phyloP scores from a whole-genome alignment of 2,888 invertebrate genomes.

The Cantharis nigra region DNA sequence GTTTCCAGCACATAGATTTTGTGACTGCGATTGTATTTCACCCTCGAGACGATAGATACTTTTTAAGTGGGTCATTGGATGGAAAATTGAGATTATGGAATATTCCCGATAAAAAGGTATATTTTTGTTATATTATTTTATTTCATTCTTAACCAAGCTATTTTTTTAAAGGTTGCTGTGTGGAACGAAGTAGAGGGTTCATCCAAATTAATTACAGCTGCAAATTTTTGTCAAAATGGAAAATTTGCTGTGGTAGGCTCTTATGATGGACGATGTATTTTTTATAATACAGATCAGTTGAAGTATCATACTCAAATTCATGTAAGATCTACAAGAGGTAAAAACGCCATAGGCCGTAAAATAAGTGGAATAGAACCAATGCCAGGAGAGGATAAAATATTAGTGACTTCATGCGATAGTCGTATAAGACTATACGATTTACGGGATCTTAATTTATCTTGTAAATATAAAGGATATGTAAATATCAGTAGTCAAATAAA shows the following conservation, averaged over 20 bases:
- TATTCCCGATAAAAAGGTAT: slow-evolving; percentile 94
- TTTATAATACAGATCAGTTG: slow-evolving; percentile 96
- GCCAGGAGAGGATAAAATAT: slow-evolving; percentile 93
- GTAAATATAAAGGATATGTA: slow-evolving; percentile 64
- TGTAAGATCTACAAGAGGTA: slow-evolving; percentile 93
- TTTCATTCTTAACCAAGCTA: neutral
- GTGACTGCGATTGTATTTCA: slow-evolving; percentile 99
- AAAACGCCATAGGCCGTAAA: slow-evolving; percentile 92
- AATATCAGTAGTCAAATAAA: slow-evolving; percentile 97
- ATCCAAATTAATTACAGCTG: slow-evolving; percentile 92
- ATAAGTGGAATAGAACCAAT: slow-evolving; percentile 97
- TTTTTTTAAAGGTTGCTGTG: slow-evolving; percentile 72
- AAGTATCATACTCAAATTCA: slow-evolving; percentile 98
- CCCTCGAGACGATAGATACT: slow-evolving; percentile 88
- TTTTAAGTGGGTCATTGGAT: slow-evolving; percentile 95
- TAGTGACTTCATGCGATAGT: slow-evolving; percentile 98
- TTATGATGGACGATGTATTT: slow-evolving; percentile 97
- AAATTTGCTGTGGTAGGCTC: slow-evolving; percentile 98
- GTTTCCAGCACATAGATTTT: slow-evolving; percentile 99
- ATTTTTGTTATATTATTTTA: neutral
- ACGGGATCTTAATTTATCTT: slow-evolving; percentile 86
- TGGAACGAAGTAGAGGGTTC: slow-evolving; percentile 98
- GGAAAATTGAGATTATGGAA: slow-evolving; percentile 99
- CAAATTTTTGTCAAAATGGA: slow-evolving; percentile 96
- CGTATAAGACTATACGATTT: slow-evolving; percentile 94